Conservation (phyloP, 2,888 invertebrate species). For the Amitus sp. region DNA sequence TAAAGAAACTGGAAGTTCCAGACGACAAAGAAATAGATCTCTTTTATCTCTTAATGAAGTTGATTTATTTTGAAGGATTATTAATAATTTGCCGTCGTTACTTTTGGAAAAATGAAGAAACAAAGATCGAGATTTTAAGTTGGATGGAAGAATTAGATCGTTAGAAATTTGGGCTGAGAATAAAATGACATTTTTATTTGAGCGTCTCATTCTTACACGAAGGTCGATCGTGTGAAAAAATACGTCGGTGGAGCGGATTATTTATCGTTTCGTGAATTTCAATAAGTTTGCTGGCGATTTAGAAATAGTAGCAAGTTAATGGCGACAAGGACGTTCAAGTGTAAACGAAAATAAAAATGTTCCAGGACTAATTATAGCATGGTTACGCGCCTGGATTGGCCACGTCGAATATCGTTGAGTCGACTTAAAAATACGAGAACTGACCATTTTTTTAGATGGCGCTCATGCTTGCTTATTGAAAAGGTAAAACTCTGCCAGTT, state of each 20-base stretch:
- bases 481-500: conserved; percentile 1
- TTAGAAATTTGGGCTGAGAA: too few relatives aligned
- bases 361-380: conserved; percentile 63
- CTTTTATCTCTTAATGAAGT: too few relatives aligned
- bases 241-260: conserved; percentile 49
- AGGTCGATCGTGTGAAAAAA: conserved; percentile 49
- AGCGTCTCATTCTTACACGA: conserved; percentile 23
- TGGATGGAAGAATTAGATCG: too few relatives aligned
- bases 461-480: conserved; percentile 1
- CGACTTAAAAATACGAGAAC: conserved; percentile 9
- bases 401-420: conserved; percentile 28
- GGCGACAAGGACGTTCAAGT: conserved; percentile 62
- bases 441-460: conserved; percentile 19
- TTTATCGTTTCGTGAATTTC: conserved; percentile 29
- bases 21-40: conserved; percentile 21
- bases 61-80: too few relatives aligned
- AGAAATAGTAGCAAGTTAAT: conserved; percentile 32
- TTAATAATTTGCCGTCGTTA: too few relatives aligned
- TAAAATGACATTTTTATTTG: too few relatives aligned
- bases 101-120: too few relatives aligned
- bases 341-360: conserved; percentile 63
- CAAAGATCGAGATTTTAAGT: too few relatives aligned
- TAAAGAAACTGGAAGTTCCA: conserved; percentile 10
- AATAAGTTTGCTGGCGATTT: conserved; percentile 30
- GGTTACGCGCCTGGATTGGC: conserved; percentile 32